Base-by-base conservation (phyloP, 1,140 invertebrate genomes). In the Brachystomella parvula region DNA sequence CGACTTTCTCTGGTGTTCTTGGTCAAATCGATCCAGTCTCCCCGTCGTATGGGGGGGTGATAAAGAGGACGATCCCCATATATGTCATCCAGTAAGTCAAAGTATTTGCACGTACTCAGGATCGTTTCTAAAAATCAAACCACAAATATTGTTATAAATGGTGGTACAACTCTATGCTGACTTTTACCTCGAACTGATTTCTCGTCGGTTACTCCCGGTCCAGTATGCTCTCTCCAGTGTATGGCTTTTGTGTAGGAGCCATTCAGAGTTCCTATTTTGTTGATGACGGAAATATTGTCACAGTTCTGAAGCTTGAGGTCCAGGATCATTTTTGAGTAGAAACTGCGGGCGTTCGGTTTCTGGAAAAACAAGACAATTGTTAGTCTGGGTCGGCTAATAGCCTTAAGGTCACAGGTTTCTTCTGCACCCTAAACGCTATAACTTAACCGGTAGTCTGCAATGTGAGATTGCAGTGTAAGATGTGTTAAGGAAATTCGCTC, bases 11-110 rank as follows among this genome's bases (percentile, higher is more conserved):
- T 9, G 15, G 3, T 28, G 6, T 3, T 21, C 19, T 3, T 3
- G 58, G 24, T 3, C 9, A 17, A 28, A 31, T 60, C 3, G 12
- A 12, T 12, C 6, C 53, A 57, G 12, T 57, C 12, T 57, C 21
- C 6, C 24, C 21, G 19, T 28, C 24, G 6, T 15, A 9, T n/a
- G 6, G 26, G 6, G 12, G 53, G 12, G 21, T 9, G 12, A 12
- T 12, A n/a, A 21, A n/a, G 24, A 15, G 12, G 24, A 15, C 53
- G 21, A 57, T 57, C 19, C 26, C 61, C 61, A 47, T 49, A 62
- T 15, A 62, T 62, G 17, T 62, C 61, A 26, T 62, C 61, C 32
- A 62, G 15, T n/a, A 62, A 39, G 30, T 62, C 61, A 24, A 62
- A 62, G 29, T 44, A 3, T 17, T 15, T 15, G 44, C 61, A 62